Percentiles rank a stretch among this genome's conserved stretches.
phyloP scores from a whole-genome alignment of 2,113 vertebrate species.

The Acinonyx jubatus region DNA sequence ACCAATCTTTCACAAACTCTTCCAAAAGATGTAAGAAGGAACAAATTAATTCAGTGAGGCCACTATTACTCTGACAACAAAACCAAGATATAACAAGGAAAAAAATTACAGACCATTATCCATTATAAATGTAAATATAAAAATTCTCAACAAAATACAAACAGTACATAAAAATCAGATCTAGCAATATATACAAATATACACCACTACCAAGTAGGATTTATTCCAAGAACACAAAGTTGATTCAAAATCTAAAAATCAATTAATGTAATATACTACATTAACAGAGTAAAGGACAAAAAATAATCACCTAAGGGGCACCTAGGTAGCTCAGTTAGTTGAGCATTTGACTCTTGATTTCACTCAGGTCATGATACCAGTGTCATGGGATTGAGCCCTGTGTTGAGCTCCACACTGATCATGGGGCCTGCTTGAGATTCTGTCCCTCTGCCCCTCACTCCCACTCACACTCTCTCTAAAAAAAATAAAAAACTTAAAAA shows the following conservation, averaged over 20 bases:
- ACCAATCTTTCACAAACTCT: not conserved
- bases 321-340: too few relatives aligned
- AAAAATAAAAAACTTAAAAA: too few relatives aligned
- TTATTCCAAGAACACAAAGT: not conserved
- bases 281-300: not conserved
- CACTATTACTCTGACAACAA: not conserved
- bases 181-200: not conserved
- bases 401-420: too few relatives aligned
- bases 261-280: not conserved
- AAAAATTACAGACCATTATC: not conserved
- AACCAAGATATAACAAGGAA: not conserved
- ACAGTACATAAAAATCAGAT: not conserved
- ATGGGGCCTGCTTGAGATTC: too few relatives aligned
- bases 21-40: not conserved
- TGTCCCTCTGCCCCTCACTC: too few relatives aligned
- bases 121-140: not conserved
- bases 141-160: not conserved
- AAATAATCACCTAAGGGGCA: not conserved
- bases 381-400: too few relatives aligned
- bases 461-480: too few relatives aligned
- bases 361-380: too few relatives aligned
- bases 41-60: not conserved
- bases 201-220: not conserved
- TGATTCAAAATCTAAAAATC: slow-evolving; percentile 8
- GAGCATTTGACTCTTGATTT: too few relatives aligned